Evolutionary conservation across 2,888 invertebrate genomes (phyloP), one percentile per base, ranked within the genome.

Genomic region (Hofmannophila pseudospretella): DNA sequence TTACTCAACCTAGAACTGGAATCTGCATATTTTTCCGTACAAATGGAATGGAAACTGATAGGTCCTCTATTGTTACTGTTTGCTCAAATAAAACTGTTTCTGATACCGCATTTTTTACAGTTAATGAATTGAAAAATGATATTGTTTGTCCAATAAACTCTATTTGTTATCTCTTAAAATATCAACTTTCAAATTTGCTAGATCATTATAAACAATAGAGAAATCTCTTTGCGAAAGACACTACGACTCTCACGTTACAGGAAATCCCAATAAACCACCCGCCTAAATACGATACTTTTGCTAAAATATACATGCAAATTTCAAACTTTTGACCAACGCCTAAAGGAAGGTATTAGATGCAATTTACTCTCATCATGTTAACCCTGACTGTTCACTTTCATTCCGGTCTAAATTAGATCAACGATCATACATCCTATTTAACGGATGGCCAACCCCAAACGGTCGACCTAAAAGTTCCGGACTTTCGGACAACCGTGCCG

Each of bases 381-480:
- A n/a, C n/a, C n/a, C n/a, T n/a, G n/a, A n/a, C n/a, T n/a, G n/a
- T n/a, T n/a, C n/a, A n/a, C n/a, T 23, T n/a, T 2, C 8, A 7
- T 22, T 22, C 7, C 13, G 2, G 4, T 22, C 32, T 11, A 22
- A 22, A 12, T 32, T 12, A 23, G 32, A 13, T 23, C 22, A 12
- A 32, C 22, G 19, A 32, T 32, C 22, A 32, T 32, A 32, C 8
- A 32, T 32, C 31, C 19, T 32, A 32, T 30, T 30, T 30, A 23
- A 12, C 32, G 13, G 10, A 10, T 27, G 26, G 27, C 13, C 34
- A 27, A 16, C 27, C 27, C 14, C 14, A 10, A 32, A 5, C 16
- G 4, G 23, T 4, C 2, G 28, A 19, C 30, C 38, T 12, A 25
- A 34, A 38, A 38, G 33, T 38, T 37, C 9, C 19, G 33, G 19